Conservation (phyloP, 2,797 vertebrate species). For the Sebastes itinus region DNA sequence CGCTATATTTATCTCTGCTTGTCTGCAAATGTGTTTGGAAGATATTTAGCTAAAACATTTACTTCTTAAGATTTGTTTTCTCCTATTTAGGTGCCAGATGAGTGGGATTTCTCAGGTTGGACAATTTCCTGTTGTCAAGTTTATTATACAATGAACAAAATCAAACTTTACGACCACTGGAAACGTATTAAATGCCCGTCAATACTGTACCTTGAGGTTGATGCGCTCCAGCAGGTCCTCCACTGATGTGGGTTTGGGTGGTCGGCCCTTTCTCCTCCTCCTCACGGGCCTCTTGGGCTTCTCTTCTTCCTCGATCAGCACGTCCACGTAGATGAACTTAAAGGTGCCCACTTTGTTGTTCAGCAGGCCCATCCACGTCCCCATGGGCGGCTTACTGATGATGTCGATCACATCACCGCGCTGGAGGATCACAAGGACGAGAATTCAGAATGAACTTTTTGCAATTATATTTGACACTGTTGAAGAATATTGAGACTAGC, state of each 20-base stretch:
- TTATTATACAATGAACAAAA: neutral
- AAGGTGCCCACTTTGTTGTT: conserved; percentile 99
- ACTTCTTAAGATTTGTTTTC: conserved; percentile 4
- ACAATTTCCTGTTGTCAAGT: neutral
- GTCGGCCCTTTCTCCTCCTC: conserved; percentile 91
- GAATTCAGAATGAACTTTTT: neutral
- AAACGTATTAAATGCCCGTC: neutral
- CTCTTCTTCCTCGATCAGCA: conserved; percentile 93
- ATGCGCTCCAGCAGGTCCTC: conserved; percentile 97
- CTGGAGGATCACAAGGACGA: conserved; percentile 69
- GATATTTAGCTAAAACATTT: conserved; percentile 1
- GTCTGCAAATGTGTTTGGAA: conserved; percentile 24
- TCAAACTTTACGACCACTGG: neutral
- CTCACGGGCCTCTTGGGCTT: conserved; percentile 93
- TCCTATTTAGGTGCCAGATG: neutral
- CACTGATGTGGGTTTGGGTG: conserved; percentile 94
- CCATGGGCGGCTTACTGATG: conserved; percentile 99
- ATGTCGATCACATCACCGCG: conserved; percentile 98
- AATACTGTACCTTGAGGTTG: conserved; percentile 87
- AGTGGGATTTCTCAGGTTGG: neutral
- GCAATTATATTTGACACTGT: neutral
- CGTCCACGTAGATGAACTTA: conserved; percentile 99
- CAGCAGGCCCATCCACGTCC: conserved; percentile 98
- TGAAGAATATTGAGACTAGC: too few species aligned
- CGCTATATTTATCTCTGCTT: conserved; percentile 35